A percentile compares a stretch with the other conserved stretches of the same genome.
phyloP scores from a whole-genome alignment of 2,888 invertebrate genomes.

The Cataglyphis cursor region DNA sequence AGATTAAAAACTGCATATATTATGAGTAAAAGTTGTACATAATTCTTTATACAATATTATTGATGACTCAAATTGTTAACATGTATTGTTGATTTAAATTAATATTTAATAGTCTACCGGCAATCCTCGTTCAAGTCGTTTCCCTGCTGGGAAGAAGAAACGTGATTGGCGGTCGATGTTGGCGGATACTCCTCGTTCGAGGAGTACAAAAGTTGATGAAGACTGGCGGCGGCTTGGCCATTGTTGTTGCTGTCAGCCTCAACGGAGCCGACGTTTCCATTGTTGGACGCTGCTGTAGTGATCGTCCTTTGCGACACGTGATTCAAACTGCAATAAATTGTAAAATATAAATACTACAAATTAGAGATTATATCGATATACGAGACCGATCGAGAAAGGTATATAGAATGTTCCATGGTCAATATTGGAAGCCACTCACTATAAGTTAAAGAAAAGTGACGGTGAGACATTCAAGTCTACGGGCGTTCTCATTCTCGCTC shows the following conservation, averaged over 20 bases:
- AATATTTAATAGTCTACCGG: constrained; percentile 75
- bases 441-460: constrained; percentile 71
- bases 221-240: constrained; percentile 79
- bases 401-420: not conserved
- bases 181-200: constrained; percentile 82
- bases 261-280: constrained; percentile 76
- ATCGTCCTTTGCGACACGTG: constrained; percentile 81
- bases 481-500: constrained; percentile 68
- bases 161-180: constrained; percentile 83
- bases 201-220: constrained; percentile 84
- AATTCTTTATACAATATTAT: not conserved
- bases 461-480: constrained; percentile 64
- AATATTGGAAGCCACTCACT: constrained; percentile 71
- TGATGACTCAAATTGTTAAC: not conserved
- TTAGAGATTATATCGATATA: not conserved
- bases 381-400: not conserved
- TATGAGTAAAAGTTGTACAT: not conserved
- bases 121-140: constrained; percentile 83
- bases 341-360: not conserved
- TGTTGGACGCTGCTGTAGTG: constrained; percentile 73
- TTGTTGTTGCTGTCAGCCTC: constrained; percentile 84
- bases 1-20: not conserved
- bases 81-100: not conserved
- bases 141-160: constrained; percentile 84
- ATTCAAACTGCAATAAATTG: constrained; percentile 79